Percentiles rank a stretch among this genome's conserved stretches.
These are phyloP conservation scores for Carassius gibelio DNA, from an alignment of 2,113 vertebrate genomes.

Conservation along the genomic window DNA sequence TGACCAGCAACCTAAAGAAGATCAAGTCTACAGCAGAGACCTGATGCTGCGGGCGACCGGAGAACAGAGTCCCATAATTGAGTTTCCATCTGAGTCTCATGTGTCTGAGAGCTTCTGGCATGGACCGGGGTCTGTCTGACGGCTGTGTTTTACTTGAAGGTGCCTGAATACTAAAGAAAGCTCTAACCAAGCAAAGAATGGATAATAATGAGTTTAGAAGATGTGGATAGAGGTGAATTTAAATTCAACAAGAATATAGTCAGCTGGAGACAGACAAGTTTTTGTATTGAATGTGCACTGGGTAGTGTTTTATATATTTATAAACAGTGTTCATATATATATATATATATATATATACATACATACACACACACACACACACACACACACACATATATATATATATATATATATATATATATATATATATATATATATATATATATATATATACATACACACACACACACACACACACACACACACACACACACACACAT, in stretches of 20 bases:
- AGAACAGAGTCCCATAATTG: not conserved
- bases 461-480: too few relatives aligned
- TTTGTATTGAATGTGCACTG: too few relatives aligned
- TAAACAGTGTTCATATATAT: too few relatives aligned
- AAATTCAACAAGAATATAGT: not conserved
- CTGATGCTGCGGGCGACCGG: not conserved
- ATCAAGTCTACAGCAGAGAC: not conserved
- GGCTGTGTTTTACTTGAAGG: not conserved
- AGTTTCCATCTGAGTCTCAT: not conserved
- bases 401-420: too few relatives aligned
- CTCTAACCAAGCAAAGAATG: not conserved
- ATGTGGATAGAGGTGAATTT: not conserved
- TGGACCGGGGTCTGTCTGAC: not conserved
- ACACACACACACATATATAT: too few relatives aligned
- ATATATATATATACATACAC: too few relatives aligned
- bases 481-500: too few relatives aligned
- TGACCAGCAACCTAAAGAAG: not conserved
- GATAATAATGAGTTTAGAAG: not conserved
- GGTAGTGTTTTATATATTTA: too few relatives aligned
- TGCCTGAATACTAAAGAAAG: not conserved
- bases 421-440: too few relatives aligned
- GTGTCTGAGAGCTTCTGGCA: not conserved
- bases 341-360: too few relatives aligned
- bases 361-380: too few relatives aligned
- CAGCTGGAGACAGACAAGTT: not conserved